These are phyloP conservation scores for Eriosoma lanigerum DNA, from an alignment of 1,140 invertebrate species.

Conservation along the genomic window DNA sequence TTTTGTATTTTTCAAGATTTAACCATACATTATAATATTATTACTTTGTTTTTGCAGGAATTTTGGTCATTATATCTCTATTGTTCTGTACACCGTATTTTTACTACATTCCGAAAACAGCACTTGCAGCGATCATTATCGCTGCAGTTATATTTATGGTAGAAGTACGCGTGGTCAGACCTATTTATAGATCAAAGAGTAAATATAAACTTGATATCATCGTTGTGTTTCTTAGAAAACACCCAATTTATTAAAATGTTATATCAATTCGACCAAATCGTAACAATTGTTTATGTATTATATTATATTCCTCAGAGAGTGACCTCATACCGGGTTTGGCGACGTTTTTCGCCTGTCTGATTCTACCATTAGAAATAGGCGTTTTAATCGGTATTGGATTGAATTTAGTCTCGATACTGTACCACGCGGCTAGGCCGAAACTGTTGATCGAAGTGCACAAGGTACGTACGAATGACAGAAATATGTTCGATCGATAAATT, in stretches of 20 bases:
- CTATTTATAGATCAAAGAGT: slow-evolving; percentile 76
- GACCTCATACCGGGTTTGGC: slow-evolving; percentile 81
- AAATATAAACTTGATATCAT: no score
- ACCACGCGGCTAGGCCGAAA: slow-evolving; percentile 85
- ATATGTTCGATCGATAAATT: no score
- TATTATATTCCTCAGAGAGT: slow-evolving; percentile 60
- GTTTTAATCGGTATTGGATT: slow-evolving; percentile 86
- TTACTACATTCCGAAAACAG: slow-evolving; percentile 77
- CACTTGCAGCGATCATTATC: slow-evolving; percentile 79
- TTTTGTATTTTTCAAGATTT: no score
- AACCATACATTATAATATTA: not conserved
- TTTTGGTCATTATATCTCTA: slow-evolving; percentile 74
- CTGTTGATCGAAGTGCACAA: slow-evolving; percentile 72
- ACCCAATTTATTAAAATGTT: no score
- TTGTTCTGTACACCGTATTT: slow-evolving; percentile 82
- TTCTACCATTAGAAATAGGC: slow-evolving; percentile 82
- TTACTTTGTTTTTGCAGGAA: slow-evolving; percentile 55
- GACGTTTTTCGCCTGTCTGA: slow-evolving; percentile 81
- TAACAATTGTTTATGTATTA: no score
- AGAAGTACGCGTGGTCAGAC: slow-evolving; percentile 73
- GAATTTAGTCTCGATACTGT: slow-evolving; percentile 84
- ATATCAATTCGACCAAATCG: no score
- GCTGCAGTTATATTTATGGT: slow-evolving; percentile 82
- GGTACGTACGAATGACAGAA: slow-evolving; percentile 49
- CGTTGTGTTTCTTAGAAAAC: no score